These are phyloP conservation scores for Trachemys scripta DNA, from an alignment of 2,113 vertebrate genomes.

Conservation along the genomic window DNA sequence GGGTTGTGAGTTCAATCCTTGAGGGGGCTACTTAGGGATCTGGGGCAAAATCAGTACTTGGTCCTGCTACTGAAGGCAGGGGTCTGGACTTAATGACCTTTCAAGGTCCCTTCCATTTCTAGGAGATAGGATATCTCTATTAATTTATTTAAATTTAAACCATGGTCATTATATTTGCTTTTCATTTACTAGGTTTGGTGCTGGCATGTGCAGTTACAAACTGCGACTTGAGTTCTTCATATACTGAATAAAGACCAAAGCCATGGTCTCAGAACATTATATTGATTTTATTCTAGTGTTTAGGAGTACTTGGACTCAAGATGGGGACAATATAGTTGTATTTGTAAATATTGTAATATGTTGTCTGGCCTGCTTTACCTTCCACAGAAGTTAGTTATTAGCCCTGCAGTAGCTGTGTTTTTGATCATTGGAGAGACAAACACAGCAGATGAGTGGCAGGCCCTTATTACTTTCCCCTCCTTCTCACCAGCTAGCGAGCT, in stretches of 20 bases:
- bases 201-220: background rate
- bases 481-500: background rate
- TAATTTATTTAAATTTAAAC: too few relatives aligned
- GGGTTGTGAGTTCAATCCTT: too few relatives aligned
- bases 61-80: too few relatives aligned
- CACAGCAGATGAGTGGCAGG: conserved; percentile 18
- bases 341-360: conserved; percentile 37
- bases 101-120: too few relatives aligned
- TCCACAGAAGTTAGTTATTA: background rate
- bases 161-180: background rate
- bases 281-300: conserved; percentile 36
- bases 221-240: conserved; percentile 20
- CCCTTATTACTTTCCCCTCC: conserved; percentile 36
- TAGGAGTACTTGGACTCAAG: background rate
- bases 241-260: background rate
- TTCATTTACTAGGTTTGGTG: background rate
- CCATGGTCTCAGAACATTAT: background rate
- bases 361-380: conserved; percentile 17
- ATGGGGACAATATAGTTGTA: conserved; percentile 21
- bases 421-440: conserved; percentile 18
- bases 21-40: too few relatives aligned
- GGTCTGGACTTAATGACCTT: too few relatives aligned
- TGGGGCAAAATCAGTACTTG: too few relatives aligned
- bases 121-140: too few relatives aligned
- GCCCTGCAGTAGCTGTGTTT: background rate